Conservation (phyloP, 2,113 vertebrate species). For the Phaethon lepturus region DNA sequence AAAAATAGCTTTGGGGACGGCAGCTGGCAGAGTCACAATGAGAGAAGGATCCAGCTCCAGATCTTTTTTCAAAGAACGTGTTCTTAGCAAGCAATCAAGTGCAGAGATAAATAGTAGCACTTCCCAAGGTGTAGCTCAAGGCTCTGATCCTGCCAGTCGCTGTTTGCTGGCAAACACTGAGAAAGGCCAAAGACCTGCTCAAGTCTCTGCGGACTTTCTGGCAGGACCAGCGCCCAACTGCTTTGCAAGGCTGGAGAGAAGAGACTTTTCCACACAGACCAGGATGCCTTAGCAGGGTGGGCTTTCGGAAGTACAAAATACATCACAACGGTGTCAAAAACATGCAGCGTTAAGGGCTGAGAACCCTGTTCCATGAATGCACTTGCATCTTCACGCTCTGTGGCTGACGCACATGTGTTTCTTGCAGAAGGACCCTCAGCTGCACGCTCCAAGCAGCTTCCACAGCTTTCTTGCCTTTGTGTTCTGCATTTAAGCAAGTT, state of each 20-base stretch:
- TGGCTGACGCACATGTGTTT: background rate
- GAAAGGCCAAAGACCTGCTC: background rate
- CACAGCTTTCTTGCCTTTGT: background rate
- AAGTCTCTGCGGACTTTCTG: background rate
- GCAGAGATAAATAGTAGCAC: slow-evolving; percentile 8
- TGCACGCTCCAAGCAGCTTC: background rate
- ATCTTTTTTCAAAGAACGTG: slow-evolving; percentile 24
- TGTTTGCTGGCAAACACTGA: background rate
- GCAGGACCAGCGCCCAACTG: background rate
- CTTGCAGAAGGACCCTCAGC: background rate
- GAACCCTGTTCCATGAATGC: background rate
- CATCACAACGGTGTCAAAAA: background rate
- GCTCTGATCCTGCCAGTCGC: background rate
- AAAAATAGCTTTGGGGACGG: slow-evolving; percentile 59
- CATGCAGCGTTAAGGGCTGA: background rate
- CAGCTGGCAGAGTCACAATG: slow-evolving; percentile 41
- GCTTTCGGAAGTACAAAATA: background rate
- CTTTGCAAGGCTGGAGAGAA: background rate
- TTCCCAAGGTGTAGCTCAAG: slow-evolving; percentile 43
- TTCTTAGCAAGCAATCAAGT: slow-evolving; percentile 43
- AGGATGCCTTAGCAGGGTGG: background rate
- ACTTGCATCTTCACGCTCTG: background rate
- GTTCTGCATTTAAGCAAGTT: background rate
- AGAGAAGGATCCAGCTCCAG: slow-evolving; percentile 28
- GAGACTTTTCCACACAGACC: background rate